phyloP scores from a whole-genome alignment of 2,113 vertebrate species.

The Oenanthe melanoleuca region DNA sequence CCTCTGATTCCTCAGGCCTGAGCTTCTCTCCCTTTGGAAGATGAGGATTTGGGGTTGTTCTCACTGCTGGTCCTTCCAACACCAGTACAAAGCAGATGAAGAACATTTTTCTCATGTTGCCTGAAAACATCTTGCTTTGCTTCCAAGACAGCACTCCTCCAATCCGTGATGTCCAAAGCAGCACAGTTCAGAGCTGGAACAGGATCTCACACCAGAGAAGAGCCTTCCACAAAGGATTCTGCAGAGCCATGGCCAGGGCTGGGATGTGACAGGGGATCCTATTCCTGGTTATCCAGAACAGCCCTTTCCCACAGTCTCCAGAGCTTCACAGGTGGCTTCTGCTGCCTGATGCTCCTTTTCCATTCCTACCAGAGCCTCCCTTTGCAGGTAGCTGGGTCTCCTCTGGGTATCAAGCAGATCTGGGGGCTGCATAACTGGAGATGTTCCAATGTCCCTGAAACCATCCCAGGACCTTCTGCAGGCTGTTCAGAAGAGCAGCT shows the following conservation, averaged over 20 bases:
- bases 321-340: neutral
- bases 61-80: neutral
- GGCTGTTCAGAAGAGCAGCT: neutral
- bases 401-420: neutral
- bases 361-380: neutral
- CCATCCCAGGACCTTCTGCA: neutral
- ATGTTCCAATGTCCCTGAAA: neutral
- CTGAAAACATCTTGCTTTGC: neutral
- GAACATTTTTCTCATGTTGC: neutral
- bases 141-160: accelerated
- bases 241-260: neutral
- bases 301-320: neutral
- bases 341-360: neutral
- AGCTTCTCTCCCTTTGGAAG: neutral
- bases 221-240: neutral
- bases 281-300: neutral
- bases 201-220: neutral
- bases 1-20: neutral
- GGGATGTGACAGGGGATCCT: neutral
- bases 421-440: neutral
- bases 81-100: accelerated
- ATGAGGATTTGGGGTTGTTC: neutral
- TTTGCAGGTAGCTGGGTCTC: neutral
- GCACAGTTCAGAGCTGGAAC: neutral
- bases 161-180: neutral